Evolutionary conservation across 2,888 invertebrate genomes (phyloP).

Genomic region (Drosophila algonquin): DNA sequence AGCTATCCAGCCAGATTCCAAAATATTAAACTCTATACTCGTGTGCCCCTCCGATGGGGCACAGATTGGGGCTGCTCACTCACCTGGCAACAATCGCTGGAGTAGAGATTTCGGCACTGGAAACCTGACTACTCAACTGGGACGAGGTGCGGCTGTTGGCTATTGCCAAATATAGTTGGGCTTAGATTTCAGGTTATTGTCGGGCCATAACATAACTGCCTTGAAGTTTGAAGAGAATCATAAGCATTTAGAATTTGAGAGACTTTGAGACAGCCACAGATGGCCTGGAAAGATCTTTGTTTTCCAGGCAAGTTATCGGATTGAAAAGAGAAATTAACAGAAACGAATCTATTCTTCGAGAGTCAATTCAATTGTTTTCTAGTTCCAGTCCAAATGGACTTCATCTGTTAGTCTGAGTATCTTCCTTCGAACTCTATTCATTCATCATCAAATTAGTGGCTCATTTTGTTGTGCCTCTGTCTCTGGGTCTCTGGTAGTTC

Average conservation of each 20-base stretch:
- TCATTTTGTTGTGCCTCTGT: slow-evolving; percentile 2
- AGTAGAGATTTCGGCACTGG: background rate
- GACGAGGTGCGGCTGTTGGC: slow-evolving; percentile 38
- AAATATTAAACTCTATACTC: slow-evolving; percentile 57
- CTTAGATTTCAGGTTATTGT: slow-evolving; percentile 40
- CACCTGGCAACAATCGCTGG: slow-evolving; percentile 41
- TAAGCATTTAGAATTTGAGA: background rate
- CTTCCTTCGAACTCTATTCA: background rate
- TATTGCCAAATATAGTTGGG: slow-evolving; percentile 42
- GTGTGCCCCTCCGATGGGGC: slow-evolving; percentile 38
- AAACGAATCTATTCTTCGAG: no score
- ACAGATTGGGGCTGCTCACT: slow-evolving; percentile 18
- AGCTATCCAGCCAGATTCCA: slow-evolving; percentile 21
- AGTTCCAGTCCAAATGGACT: no score
- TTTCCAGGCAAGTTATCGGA: background rate
- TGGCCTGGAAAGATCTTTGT: slow-evolving; percentile 17
- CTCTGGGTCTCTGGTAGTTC: background rate
- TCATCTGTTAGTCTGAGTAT: background rate
- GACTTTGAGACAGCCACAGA: slow-evolving; percentile 11
- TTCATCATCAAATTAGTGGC: slow-evolving; percentile 28
- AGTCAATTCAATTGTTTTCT: no score
- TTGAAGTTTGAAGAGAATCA: slow-evolving; percentile 6
- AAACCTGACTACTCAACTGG: slow-evolving; percentile 30
- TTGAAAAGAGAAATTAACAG: background rate
- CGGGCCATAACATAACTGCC: slow-evolving; percentile 11